A percentile compares a stretch with the other conserved stretches of the same genome.
Evolutionary conservation across 2,888 invertebrate genomes (phyloP).

Genomic region (Gymnoscelis rufifasciata): DNA sequence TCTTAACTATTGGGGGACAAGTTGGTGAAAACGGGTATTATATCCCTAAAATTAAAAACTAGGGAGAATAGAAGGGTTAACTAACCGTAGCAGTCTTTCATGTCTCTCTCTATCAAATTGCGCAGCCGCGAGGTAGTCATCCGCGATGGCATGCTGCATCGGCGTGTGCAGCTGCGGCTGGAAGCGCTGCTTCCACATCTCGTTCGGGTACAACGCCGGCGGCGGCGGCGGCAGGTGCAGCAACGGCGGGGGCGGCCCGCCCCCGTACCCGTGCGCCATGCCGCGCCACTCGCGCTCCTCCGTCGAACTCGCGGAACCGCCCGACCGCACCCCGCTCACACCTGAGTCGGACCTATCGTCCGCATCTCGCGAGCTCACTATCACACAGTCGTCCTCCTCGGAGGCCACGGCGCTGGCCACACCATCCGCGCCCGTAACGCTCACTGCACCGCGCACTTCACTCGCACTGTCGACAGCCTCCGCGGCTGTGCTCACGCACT

Average conservation of each 20-base stretch:
- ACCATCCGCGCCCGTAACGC: conserved; percentile 70
- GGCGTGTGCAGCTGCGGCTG: conserved; percentile 76
- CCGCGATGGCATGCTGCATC: conserved; percentile 74
- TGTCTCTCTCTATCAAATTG: conserved; percentile 82
- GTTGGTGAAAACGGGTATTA: no score
- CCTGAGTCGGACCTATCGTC: conserved; percentile 82
- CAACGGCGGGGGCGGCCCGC: conserved; percentile 80
- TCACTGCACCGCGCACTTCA: conserved; percentile 74
- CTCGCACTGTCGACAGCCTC: conserved; percentile 53
- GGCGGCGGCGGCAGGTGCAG: conserved; percentile 71
- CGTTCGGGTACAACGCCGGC: conserved; percentile 75
- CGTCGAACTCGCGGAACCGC: conserved; percentile 86
- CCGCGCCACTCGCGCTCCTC: conserved; percentile 88
- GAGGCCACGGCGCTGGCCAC: conserved; percentile 77
- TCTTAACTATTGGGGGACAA: no score
- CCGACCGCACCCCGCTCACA: conserved; percentile 86
- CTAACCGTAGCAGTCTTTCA: conserved; percentile 83
- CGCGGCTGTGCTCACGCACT: conserved; percentile 47
- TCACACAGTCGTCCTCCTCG: conserved; percentile 83
- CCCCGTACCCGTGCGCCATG: conserved; percentile 84
- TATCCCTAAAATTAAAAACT: no score
- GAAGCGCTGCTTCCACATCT: conserved; percentile 81
- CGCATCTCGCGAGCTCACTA: conserved; percentile 80
- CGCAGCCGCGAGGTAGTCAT: conserved; percentile 73
- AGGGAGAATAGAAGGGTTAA: neutral